Evolutionary conservation across 2,797 vertebrate genomes (phyloP), one percentile per base, ranked within the genome.

Genomic region (Cynodonichthys magdalenae): DNA sequence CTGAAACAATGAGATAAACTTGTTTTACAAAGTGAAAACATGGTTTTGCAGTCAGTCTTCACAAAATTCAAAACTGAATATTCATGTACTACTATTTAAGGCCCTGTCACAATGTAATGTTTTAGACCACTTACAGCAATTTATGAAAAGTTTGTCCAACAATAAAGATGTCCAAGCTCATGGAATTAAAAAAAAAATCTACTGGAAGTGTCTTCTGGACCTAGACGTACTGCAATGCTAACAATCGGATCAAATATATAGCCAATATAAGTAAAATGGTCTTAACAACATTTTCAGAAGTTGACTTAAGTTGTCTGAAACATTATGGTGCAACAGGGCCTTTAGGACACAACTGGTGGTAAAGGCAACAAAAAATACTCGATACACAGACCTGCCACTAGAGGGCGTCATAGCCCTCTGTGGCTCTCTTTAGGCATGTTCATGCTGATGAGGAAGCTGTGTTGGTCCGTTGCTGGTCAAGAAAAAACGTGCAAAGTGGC

Each of bases 331-430:
- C 10, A 2, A 36, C 15, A 28, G 5, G 9, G 12, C 11, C 50
- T 19, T 19, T 19, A 15, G 52, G 41, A 60, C 53, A 66, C 56
- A 61, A 29, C 27, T 60, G 47, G 27, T 36, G 34, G 44, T 36
- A 29, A 54, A 34, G 44, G 39, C 15, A 58, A 63, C 11, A 59
- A n/a, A 63, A 69, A 56, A 59, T 19, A 66, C 28, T 72, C 31
- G 7, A 8, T 47, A 49, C 18, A 49, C 5, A 5, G 15, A 3
- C 2, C 4, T 14, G 53, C 81, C 88, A 83, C 74, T 67, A 82
- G 87, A 62, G 76, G 85, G 81, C 54, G 34, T 41, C 4, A 29
- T 72, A 41, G 59, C 67, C 67, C 63, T 48, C 56, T 31, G 41
- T 39, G 45, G 54, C 48, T 41, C 63, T 29, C 6, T 54, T 24